Evolutionary conservation across 2,113 vertebrate genomes (phyloP), one percentile per base, ranked within the genome.

Genomic region (Callopanchax toddi): DNA sequence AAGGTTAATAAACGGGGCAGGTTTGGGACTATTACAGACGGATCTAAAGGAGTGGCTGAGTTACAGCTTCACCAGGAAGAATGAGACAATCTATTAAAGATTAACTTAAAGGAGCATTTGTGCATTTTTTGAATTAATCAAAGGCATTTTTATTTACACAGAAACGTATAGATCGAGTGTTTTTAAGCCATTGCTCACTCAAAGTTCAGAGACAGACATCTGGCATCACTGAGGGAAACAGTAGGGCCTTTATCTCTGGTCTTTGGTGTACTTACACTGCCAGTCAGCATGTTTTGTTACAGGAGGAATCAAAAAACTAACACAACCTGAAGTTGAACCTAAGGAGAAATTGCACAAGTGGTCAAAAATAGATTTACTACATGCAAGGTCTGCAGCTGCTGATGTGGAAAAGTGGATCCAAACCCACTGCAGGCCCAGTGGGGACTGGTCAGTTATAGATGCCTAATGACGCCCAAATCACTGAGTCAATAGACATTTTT

Each of bases 1-100:
- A 55, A 74, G 52, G 52, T 59, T 68, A 76, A 75, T 61, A 68
- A 64, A 72, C 1, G 42, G 52, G 29, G 23, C n/a, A 0, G 1
- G 25, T 71, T 63, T 13, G 56, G 12, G 54, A 39, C 22, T 52
- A 67, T 83, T 63, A n/a, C 17, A 23, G 44, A 26, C 6, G 32
- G 26, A 70, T 59, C 18, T 64, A 40, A 72, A 68, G 39, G 16
- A 50, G n/a, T 23, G 21, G 48, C 26, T 22, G 23, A 17, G 46
- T 44, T 53, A 53, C 18, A 44, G 2, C 57, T 56, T 46, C 26
- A 29, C 34, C 52, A 46, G 39, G 45, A 25, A 32, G 49, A 65
- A 43, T 40, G 18, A 7, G 59, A 37, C 44, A 42, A 36, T 22
- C 44, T 44, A 32, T 20, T 6, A 23, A 39, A 48, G n/a, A 56